Evolutionary conservation across 2,888 invertebrate genomes (phyloP).

Genomic region (Lasioglossum oenotherae): DNA sequence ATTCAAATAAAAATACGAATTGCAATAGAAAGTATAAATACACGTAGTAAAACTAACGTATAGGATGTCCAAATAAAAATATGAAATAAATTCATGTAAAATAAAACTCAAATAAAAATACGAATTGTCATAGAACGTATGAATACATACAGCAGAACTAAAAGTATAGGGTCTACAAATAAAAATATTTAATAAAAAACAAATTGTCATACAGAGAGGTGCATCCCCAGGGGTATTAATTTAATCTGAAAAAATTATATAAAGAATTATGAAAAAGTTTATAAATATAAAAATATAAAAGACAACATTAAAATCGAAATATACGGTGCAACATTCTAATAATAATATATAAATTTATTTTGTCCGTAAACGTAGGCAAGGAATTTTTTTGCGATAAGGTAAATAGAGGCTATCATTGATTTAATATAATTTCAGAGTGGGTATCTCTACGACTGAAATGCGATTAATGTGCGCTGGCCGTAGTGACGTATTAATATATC

Average conservation of each 20-base stretch:
- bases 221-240: too few relatives aligned
- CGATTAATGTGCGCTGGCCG: slow-evolving; percentile 18
- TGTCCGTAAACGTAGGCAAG: neutral
- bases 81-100: neutral
- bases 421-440: neutral
- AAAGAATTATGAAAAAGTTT: neutral
- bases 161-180: too few relatives aligned
- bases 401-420: neutral
- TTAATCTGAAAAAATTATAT: neutral
- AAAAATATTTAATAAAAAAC: too few relatives aligned
- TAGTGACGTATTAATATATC: slow-evolving; percentile 30
- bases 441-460: slow-evolving; percentile 11
- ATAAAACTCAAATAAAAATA: neutral
- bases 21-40: neutral
- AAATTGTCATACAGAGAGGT: too few relatives aligned
- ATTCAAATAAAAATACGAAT: neutral
- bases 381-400: neutral
- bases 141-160: neutral
- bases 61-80: neutral
- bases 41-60: neutral
- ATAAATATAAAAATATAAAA: neutral
- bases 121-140: neutral
- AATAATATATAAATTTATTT: neutral
- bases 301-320: neutral
- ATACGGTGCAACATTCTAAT: neutral